These are phyloP conservation scores for Anarsia innoxiella DNA, from an alignment of 2,888 invertebrate species.

Conservation along the genomic window DNA sequence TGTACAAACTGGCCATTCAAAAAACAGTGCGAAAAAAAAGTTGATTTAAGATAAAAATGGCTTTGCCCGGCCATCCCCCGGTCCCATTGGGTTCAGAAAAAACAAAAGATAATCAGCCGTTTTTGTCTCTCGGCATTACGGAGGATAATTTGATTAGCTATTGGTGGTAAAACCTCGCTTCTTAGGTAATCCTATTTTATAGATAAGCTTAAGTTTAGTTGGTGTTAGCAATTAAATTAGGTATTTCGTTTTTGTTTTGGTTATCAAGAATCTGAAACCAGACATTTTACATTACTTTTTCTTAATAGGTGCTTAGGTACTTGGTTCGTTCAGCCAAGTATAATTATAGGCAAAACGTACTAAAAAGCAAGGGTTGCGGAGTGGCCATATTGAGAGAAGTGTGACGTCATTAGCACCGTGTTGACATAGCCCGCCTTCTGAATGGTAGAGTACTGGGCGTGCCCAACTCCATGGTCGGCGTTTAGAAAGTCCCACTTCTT, in stretches of 20 bases:
- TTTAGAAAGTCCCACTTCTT: background rate
- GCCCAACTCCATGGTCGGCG: constrained; percentile 16
- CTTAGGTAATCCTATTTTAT: constrained; percentile 59
- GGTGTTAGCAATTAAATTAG: too few relatives aligned
- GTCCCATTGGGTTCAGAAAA: constrained; percentile 45
- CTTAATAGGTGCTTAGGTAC: too few relatives aligned
- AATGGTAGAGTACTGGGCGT: constrained; percentile 55
- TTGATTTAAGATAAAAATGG: constrained; percentile 27
- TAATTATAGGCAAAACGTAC: constrained; percentile 44
- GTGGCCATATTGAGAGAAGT: constrained; percentile 58
- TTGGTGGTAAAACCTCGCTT: constrained; percentile 57
- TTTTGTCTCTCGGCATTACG: constrained; percentile 64
- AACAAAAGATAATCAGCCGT: constrained; percentile 62
- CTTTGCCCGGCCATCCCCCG: constrained; percentile 48
- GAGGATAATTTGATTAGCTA: constrained; percentile 66
- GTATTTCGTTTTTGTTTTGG: too few relatives aligned
- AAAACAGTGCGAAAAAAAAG: constrained; percentile 4
- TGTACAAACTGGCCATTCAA: constrained; percentile 5
- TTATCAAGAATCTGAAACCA: too few relatives aligned
- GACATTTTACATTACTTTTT: too few relatives aligned
- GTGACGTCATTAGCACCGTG: constrained; percentile 67
- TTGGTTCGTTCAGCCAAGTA: constrained; percentile 27
- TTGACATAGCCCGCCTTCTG: constrained; percentile 67
- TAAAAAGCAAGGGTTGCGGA: constrained; percentile 45
- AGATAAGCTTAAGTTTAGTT: background rate